phyloP scores from a whole-genome alignment of 2,888 invertebrate species.

The Ichneumon xanthorius region DNA sequence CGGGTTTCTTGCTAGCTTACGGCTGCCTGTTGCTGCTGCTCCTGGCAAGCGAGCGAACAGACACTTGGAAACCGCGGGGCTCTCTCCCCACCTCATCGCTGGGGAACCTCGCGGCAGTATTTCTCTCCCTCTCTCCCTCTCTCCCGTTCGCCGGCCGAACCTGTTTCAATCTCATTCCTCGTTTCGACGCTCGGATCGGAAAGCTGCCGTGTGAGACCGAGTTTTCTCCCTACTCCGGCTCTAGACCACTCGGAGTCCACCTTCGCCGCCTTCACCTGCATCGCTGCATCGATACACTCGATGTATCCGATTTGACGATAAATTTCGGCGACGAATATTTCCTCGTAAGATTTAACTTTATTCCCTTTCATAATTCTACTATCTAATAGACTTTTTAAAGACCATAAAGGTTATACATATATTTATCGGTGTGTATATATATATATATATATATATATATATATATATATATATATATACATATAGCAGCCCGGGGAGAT shows the following conservation, averaged over 20 bases:
- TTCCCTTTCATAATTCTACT: background rate
- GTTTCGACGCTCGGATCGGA: constrained; percentile 40
- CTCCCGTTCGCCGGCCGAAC: constrained; percentile 60
- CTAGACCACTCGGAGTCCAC: constrained; percentile 70
- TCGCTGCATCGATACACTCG: constrained; percentile 53
- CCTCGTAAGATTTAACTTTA: too few species aligned
- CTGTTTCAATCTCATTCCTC: constrained; percentile 69
- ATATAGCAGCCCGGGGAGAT: constrained; percentile 55
- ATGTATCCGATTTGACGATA: constrained; percentile 5
- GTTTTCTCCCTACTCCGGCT: constrained; percentile 63
- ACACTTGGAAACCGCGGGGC: constrained; percentile 1
- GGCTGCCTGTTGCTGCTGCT: constrained; percentile 21
- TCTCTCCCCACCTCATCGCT: constrained; percentile 20
- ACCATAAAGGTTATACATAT: background rate
- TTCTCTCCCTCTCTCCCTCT: constrained; percentile 27
- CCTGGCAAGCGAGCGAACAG: constrained; percentile 11
- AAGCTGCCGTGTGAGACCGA: constrained; percentile 33
- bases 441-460: background rate
- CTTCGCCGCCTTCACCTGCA: constrained; percentile 65
- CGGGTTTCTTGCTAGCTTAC: constrained; percentile 18
- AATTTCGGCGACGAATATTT: constrained; percentile 3
- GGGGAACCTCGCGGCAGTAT: constrained; percentile 16
- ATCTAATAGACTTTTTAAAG: too few species aligned
- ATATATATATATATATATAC: background rate
- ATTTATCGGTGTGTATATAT: too few species aligned